Conservation (phyloP, 2,113 vertebrate genomes). For the Cygnus buccinator region DNA sequence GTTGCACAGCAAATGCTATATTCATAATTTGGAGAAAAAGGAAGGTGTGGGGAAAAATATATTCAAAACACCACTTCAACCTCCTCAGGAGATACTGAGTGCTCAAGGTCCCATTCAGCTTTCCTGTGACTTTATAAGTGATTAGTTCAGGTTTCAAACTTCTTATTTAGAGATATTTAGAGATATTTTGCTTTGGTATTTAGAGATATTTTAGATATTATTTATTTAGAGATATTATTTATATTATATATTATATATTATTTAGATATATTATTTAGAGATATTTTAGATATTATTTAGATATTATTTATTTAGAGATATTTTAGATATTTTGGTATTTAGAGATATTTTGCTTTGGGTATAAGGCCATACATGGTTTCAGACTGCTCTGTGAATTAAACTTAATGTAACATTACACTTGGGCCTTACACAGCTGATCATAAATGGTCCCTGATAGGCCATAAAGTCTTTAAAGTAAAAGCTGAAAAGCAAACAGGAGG, state of each 20-base stretch:
- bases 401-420: background rate
- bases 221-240: too few species aligned
- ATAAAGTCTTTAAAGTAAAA: background rate
- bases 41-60: background rate
- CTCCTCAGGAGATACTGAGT: fast-evolving
- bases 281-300: too few species aligned
- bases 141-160: conserved; percentile 19
- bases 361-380: background rate
- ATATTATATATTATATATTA: too few species aligned
- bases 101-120: background rate
- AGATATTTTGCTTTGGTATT: too few species aligned
- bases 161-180: background rate
- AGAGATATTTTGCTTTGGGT: conserved; percentile 4
- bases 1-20: background rate
- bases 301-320: too few species aligned
- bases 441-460: conserved; percentile 11
- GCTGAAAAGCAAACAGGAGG: conserved; percentile 33
- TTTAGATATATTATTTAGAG: too few species aligned
- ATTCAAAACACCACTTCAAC: background rate
- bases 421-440: background rate
- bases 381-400: background rate
- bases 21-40: background rate
- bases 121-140: background rate
- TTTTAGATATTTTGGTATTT: background rate
- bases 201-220: too few species aligned